Conservation (phyloP, 2,797 vertebrate species). For the Cyclopterus lumpus region DNA sequence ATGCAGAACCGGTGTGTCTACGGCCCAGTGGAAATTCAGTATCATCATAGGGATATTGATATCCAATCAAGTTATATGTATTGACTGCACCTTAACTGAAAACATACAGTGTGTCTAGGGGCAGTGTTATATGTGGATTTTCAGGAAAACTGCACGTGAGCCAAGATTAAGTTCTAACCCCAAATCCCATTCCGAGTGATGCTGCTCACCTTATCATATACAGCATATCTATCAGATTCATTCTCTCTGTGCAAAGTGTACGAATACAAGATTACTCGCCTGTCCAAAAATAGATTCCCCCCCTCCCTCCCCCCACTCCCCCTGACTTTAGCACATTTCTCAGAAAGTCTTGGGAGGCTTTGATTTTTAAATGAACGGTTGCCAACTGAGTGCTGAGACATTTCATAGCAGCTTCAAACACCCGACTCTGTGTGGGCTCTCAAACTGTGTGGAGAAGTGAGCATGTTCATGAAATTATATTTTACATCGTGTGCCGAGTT, state of each 20-base stretch:
- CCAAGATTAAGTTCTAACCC: conserved; percentile 1
- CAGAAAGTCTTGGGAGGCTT: conserved; percentile 52
- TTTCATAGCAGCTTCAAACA: conserved; percentile 54
- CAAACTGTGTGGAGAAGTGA: conserved; percentile 24
- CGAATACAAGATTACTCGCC: conserved; percentile 57
- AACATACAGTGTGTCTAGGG: background rate
- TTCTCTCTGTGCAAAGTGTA: conserved; percentile 40
- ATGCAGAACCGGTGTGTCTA: conserved; percentile 6
- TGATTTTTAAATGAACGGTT: conserved; percentile 54
- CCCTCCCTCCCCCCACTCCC: conserved; percentile 31
- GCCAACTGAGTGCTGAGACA: conserved; percentile 44
- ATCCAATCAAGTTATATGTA: background rate
- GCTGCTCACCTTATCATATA: conserved; percentile 37
- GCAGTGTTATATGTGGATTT: background rate
- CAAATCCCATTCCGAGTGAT: conserved; percentile 22
- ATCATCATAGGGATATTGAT: background rate
- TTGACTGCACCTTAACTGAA: background rate
- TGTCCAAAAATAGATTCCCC: conserved; percentile 62
- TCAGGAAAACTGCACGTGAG: no score
- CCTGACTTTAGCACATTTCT: conserved; percentile 59
- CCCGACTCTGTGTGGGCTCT: conserved; percentile 10
- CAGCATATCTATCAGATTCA: conserved; percentile 40
- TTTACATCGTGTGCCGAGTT: background rate
- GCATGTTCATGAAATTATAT: background rate
- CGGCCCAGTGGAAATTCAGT: conserved; percentile 11